Evolutionary conservation across 2,113 vertebrate genomes (phyloP), one percentile per base, ranked within the genome.

Genomic region (Damaliscus lunatus): DNA sequence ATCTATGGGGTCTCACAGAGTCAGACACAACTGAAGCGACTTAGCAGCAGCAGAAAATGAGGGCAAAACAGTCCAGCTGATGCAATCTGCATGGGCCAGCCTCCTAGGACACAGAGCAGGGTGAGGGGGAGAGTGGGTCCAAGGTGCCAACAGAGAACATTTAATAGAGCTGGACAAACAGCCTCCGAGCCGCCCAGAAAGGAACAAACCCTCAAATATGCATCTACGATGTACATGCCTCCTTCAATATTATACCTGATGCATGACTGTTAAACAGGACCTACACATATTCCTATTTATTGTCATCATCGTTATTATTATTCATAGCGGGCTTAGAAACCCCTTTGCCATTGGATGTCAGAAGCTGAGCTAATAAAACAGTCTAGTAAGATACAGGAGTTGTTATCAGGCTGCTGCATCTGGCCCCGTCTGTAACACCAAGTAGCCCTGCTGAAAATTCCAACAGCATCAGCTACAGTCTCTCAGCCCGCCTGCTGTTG

Each of bases 401-500:
- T 43, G 17, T 53, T 57, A 36, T 86, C 82, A 60, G 91, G 52
- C 52, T 27, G 33, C 83, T 55, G 33, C 71, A 48, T 83, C 16
- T 48, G 53, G n/a, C 50, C n/a, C 43, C 33, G 25, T 78, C 78
- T 81, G 59, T 36, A 67, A 46, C 10, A 31, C 95, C 40, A 88
- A 62, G 50, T 15, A 77, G 29, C 53, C 55, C 81, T 15, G 7
- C 84, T 74, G 71, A 82, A 96, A 96, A 97, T 80, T 85, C 60
- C 89, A 81, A 10, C 15, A 59, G 82, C 3, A 17, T 83, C 46
- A 71, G 60, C 88, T 15, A 2, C 23, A 12, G 92, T 36, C 80
- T 0, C n/a, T 95, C 46, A 23, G 97, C 74, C 88, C 89, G 91
- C 96, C 98, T 89, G 50, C 97, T 98, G 98, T 98, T 97, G 98